Evolutionary conservation across 1,140 invertebrate species (phyloP).

Genomic region (Oryzaephilus surinamensis): DNA sequence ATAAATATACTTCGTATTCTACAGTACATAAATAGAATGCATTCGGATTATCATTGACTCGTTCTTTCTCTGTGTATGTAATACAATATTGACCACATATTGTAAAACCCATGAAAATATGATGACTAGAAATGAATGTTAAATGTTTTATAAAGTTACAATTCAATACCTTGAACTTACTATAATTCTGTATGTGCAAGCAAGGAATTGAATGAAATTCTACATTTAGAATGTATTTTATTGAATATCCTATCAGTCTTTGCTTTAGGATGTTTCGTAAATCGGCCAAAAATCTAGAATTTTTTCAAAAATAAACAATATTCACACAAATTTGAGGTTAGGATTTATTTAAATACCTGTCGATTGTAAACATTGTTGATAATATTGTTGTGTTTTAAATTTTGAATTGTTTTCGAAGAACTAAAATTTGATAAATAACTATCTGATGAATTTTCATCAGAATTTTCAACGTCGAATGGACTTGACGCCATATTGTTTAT

Average conservation of each 20-base stretch:
- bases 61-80: constrained; percentile 53
- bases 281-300: constrained; percentile 31
- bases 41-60: constrained; percentile 13
- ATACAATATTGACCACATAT: constrained; percentile 86
- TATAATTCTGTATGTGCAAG: constrained; percentile 28
- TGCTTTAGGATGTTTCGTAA: constrained; percentile 26
- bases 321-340: too few species aligned
- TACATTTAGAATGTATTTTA: constrained; percentile 48
- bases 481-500: too few species aligned
- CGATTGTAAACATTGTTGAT: too few species aligned
- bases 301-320: too few species aligned
- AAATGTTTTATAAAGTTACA: constrained; percentile 7
- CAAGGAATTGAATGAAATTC: constrained; percentile 37
- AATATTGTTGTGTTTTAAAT: too few species aligned
- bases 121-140: constrained; percentile 40
- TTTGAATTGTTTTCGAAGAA: too few species aligned
- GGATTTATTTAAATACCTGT: too few species aligned
- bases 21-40: constrained; percentile 18
- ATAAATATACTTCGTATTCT: constrained; percentile 33
- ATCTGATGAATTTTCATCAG: too few species aligned
- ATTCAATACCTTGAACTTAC: constrained; percentile 36
- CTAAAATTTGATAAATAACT: too few species aligned
- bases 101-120: constrained; percentile 88
- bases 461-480: too few species aligned
- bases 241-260: constrained; percentile 42